phyloP scores from a whole-genome alignment of 64 coral and sea anemone species.

The Trachythela sp. region DNA sequence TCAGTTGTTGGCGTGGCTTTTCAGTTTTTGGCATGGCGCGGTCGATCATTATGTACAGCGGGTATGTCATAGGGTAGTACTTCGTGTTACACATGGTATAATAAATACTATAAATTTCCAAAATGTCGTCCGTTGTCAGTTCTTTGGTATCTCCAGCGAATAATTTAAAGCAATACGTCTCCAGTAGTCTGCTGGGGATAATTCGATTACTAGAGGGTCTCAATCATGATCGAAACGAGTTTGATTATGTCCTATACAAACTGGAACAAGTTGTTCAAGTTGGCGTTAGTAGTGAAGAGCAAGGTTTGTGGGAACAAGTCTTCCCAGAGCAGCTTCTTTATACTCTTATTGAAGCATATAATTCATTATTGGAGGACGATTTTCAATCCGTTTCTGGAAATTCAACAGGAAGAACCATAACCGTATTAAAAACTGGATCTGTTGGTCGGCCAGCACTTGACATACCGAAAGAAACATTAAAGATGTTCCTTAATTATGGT shows the following conservation, averaged over 20 bases:
- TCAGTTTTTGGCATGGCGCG: background rate
- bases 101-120: too few species aligned
- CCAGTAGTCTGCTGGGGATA: background rate
- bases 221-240: background rate
- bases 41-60: too few species aligned
- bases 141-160: background rate
- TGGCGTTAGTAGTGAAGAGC: background rate
- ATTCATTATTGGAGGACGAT: background rate
- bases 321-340: background rate
- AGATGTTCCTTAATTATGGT: background rate
- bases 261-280: background rate
- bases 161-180: background rate
- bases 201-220: background rate
- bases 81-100: too few species aligned
- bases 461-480: background rate
- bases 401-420: background rate
- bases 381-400: background rate
- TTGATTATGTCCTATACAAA: background rate
- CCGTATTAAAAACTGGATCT: background rate
- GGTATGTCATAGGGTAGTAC: too few species aligned
- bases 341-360: conserved; percentile 1
- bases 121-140: background rate
- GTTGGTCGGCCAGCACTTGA: background rate
- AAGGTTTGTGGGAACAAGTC: background rate
- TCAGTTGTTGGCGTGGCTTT: background rate